Conservation (phyloP, 1,140 invertebrate genomes). For the Drosophila kepulauana region DNA sequence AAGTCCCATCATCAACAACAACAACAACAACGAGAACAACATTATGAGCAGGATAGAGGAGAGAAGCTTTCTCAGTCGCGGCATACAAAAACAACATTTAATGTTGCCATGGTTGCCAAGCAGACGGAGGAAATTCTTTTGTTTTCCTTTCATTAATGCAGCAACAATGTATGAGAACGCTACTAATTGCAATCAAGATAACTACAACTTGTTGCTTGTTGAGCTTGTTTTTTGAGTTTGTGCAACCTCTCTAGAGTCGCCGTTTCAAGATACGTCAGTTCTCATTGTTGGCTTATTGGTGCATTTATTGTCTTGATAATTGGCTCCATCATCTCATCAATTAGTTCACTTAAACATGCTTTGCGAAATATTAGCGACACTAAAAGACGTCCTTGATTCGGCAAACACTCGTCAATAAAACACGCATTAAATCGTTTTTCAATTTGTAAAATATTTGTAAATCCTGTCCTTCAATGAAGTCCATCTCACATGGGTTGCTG, state of each 20-base stretch:
- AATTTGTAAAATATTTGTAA: no score
- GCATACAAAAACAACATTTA: conserved; percentile 15
- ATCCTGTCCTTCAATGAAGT: no score
- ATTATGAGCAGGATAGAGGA: background rate
- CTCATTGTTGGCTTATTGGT: conserved; percentile 39
- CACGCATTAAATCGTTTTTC: no score
- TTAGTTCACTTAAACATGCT: background rate
- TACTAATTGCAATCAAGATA: conserved; percentile 79
- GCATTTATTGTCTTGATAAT: conserved; percentile 54
- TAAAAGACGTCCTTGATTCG: no score
- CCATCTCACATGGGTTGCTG: no score
- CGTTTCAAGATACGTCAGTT: conserved; percentile 1
- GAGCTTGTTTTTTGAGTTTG: conserved; percentile 28
- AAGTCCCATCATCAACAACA: conserved; percentile 37
- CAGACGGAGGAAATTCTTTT: conserved; percentile 45
- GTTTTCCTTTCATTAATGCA: conserved; percentile 75
- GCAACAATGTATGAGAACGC: conserved; percentile 70
- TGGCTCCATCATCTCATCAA: conserved; percentile 26
- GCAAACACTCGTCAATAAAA: no score
- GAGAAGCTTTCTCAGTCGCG: conserved; percentile 11
- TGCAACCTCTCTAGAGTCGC: background rate
- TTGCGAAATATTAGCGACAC: background rate
- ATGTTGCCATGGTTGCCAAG: conserved; percentile 15
- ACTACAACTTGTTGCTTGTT: conserved; percentile 78
- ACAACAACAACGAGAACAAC: conserved; percentile 10